Base-by-base conservation (phyloP, 2,113 vertebrate genomes). In the Neogale vison region DNA sequence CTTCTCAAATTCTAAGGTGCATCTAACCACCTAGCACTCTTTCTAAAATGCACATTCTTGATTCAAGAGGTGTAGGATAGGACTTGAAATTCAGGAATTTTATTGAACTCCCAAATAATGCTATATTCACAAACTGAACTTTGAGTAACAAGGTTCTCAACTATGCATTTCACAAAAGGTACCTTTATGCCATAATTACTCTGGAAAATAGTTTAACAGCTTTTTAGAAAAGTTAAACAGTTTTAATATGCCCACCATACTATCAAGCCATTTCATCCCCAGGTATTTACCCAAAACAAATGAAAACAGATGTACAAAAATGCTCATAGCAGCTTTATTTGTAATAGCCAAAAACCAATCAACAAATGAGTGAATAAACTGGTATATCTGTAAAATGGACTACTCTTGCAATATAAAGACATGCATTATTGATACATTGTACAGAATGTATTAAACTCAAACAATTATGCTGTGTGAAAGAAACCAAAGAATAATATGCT, bases 191-290 rank as follows among this genome's bases (percentile, higher is more conserved):
- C 57, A 97, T 24, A 95, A 67, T 8, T 34, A 84, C 23, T 50
- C 20, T 86, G 45, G 31, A 89, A 94, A 95, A 72, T 20, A 95
- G 39, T 74, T 18, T 83, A 86, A 74, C 13, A 61, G 8, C 12
- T 20, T 47, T 26, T 87, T 52, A 36, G 13, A 74, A 67, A 96
- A 88, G 42, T 71, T 65, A 93, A 65, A 90, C 2, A 2, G 86
- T 89, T 94, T 67, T 42, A 76, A 95, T 89, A 31, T 81, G 88
- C 36, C n/a, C 81, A 90, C 42, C 15, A 76, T 95, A 92, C 7
- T 21, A 92, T n/a, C 71, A 85, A 96, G 67, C 52, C 39, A 83
- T 87, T 95, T 94, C 42, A 74, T 29, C 57, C 3, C 72, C 10
- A 79, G 39, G 14, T 47, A 97, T 72, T 69, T 72, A 83, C 45